Conservation (phyloP, 1,140 invertebrate species). For the Coelopa frigida region DNA sequence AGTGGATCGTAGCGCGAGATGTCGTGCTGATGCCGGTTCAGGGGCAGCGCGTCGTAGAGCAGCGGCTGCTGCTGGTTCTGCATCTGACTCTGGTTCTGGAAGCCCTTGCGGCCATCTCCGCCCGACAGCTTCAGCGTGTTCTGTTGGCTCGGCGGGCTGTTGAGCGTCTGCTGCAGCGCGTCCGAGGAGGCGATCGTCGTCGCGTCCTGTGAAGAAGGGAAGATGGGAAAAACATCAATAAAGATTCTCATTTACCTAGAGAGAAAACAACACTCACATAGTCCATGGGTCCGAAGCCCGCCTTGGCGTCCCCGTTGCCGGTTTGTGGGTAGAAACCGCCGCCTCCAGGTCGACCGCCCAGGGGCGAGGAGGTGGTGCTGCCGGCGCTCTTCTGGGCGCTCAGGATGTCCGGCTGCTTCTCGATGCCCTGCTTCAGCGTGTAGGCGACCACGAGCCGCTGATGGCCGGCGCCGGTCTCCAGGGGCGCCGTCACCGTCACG, state of each 20-base stretch:
- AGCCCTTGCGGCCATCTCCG: conserved; percentile 23
- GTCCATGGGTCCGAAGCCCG: conserved; percentile 22
- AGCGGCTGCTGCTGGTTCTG: conserved; percentile 27
- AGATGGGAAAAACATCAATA: neutral
- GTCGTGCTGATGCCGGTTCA: conserved; percentile 20
- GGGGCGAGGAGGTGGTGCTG: conserved; percentile 38
- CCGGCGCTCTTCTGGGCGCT: conserved; percentile 46
- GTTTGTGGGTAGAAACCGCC: conserved; percentile 24
- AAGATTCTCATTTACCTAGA: neutral
- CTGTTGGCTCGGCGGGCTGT: conserved; percentile 40
- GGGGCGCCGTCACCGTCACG: conserved; percentile 43
- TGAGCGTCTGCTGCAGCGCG: conserved; percentile 23
- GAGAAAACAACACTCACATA: conserved; percentile 30
- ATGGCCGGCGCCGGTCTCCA: conserved; percentile 54
- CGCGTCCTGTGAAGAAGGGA: conserved; percentile 20
- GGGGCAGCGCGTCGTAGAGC: conserved; percentile 34
- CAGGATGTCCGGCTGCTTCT: conserved; percentile 46
- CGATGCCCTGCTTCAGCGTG: conserved; percentile 49
- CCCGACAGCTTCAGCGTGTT: conserved; percentile 38
- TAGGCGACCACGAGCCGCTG: conserved; percentile 54
- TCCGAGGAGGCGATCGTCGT: conserved; percentile 15
- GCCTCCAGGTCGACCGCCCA: conserved; percentile 43
- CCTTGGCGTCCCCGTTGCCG: conserved; percentile 9
- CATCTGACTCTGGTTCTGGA: too few species aligned
- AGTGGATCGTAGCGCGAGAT: conserved; percentile 40